Evolutionary conservation across 2,113 vertebrate species (phyloP), one percentile per base, ranked within the genome.

Genomic region (Ptychochromis oligacanthus): DNA sequence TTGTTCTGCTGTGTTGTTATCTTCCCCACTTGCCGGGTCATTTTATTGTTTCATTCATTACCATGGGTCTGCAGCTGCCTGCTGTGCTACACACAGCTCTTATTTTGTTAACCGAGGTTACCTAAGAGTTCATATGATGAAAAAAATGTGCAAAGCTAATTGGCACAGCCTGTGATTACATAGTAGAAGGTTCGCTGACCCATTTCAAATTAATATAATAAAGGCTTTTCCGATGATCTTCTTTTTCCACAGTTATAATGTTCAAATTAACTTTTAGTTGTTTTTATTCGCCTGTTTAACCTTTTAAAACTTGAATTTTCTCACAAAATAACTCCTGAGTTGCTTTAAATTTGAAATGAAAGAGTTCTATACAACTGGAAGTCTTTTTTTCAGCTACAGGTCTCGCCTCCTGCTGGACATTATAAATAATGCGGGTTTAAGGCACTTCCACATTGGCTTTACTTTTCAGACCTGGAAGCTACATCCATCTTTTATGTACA

Each of bases 141-240:
- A 64, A 58, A 10, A 72, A 85, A 85, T 77, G 70, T 77, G 85
- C 60, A 70, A 61, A 46, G 67, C 81, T 87, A 85, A 87, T 83
- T 72, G 79, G 31, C 46, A 43, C 70, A 52, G 70, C 55, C 22
- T 90, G 88, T 59, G 75, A 82, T 61, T 46, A 56, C 72, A 83
- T 5, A 65, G 38, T 46, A 8, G 34, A 82, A 62, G 6, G 36
- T 72, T 65, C 11, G 54, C 18, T 3, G 22, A 64, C 15, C 9
- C 77, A 5, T 55, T 80, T 64, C 4, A 38, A 40, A 79, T 79
- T 58, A 31, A 77, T 87, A 17, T 14, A 65, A 85, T 82, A 75
- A 87, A 85, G 82, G 3, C 26, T 12, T 59, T 43, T 77, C 38
- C 1, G 70, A 82, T 85, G 79, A 87, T 40, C 77, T 1, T 75